phyloP scores from a whole-genome alignment of 2,888 invertebrate genomes.

The Cloeon dipterum region DNA sequence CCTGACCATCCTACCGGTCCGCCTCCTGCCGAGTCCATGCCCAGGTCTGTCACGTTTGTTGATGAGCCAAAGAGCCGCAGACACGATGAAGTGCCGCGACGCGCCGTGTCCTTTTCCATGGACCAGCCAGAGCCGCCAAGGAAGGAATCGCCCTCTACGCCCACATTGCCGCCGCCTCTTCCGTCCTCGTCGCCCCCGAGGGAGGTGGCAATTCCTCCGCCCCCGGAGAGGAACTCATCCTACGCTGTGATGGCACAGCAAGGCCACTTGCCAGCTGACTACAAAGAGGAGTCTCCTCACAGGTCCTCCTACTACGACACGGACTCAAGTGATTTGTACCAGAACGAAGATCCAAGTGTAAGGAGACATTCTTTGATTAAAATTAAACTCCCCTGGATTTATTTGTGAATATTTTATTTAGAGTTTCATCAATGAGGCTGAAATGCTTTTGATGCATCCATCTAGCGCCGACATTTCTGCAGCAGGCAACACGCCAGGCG shows the following conservation, averaged over 20 bases:
- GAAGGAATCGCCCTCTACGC: too few species aligned
- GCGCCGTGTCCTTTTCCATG: too few species aligned
- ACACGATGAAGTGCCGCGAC: too few species aligned
- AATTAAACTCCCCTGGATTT: not conserved
- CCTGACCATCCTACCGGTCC: too few species aligned
- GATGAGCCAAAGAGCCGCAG: too few species aligned
- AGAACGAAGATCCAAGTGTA: constrained; percentile 63
- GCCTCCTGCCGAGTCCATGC: too few species aligned
- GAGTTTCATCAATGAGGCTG: constrained; percentile 61
- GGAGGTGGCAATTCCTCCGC: constrained; percentile 22
- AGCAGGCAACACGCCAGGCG: constrained; percentile 63
- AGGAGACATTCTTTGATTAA: constrained; percentile 24
- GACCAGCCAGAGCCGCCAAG: too few species aligned
- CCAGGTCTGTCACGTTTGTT: too few species aligned
- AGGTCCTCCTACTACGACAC: constrained; percentile 54
- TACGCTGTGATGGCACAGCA: constrained; percentile 59
- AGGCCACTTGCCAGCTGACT: constrained; percentile 10
- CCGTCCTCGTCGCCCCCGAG: not conserved
- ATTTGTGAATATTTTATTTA: constrained; percentile 13
- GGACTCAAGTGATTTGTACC: constrained; percentile 19
- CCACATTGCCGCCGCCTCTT: too few species aligned
- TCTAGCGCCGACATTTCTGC: constrained; percentile 35
- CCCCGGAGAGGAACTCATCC: constrained; percentile 73
- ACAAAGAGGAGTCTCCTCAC: constrained; percentile 21
- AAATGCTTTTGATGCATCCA: constrained; percentile 53